These are phyloP conservation scores for Ashinkailepas kermadecensis DNA, from an alignment of 2,888 invertebrate genomes.

Conservation along the genomic window DNA sequence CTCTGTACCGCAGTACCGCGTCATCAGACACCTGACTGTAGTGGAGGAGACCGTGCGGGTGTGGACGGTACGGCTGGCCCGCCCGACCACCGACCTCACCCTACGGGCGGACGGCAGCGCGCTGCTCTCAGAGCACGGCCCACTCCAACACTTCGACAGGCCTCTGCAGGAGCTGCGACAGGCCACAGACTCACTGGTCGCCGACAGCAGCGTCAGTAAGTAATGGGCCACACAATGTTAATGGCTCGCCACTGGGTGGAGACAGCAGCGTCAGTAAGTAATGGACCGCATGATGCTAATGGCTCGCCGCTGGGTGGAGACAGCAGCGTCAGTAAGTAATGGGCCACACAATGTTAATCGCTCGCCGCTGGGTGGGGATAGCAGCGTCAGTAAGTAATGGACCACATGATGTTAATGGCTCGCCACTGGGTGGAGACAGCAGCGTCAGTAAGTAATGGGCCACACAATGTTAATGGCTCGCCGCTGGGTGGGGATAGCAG, in stretches of 20 bases:
- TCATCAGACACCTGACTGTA: neutral
- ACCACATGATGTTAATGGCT: no score
- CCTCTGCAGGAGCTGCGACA: neutral
- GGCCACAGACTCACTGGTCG: neutral
- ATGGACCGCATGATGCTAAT: neutral
- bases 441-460: neutral
- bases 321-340: neutral
- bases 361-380: neutral
- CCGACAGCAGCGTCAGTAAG: neutral
- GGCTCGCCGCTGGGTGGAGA: neutral
- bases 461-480: no score
- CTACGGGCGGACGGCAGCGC: neutral
- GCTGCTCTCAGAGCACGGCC: neutral
- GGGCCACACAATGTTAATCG: neutral
- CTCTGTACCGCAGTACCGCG: no score
- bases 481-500: no score
- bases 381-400: neutral
- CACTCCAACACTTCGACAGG: neutral
- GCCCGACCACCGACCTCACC: neutral
- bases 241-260: no score
- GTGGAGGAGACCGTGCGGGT: conserved; percentile 5
- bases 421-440: neutral
- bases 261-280: neutral
- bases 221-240: neutral
- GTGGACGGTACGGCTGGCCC: conserved; percentile 7